phyloP scores from a whole-genome alignment of 2,797 vertebrate genomes.

The Pogoniulus pusillus region DNA sequence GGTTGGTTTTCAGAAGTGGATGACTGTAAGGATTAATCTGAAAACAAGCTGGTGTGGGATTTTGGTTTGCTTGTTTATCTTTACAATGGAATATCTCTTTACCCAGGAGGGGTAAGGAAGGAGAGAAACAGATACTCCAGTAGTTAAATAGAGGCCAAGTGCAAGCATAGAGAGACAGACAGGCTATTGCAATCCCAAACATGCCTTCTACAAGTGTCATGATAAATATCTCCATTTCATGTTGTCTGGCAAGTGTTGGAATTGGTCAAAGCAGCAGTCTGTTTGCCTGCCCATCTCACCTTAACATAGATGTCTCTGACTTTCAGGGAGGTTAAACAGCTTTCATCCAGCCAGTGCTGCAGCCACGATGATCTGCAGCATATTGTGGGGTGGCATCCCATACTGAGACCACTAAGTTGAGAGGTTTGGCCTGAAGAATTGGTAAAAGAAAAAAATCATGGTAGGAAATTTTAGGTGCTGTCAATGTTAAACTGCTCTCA shows the following conservation, averaged over 20 bases:
- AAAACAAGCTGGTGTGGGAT: background rate
- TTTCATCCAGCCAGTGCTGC: background rate
- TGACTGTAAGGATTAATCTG: background rate
- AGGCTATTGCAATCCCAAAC: background rate
- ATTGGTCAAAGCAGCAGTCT: background rate
- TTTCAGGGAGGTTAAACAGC: background rate
- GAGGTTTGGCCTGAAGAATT: background rate
- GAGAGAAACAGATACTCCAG: background rate
- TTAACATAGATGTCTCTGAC: background rate
- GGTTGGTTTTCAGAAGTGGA: background rate
- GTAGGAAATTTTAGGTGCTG: background rate
- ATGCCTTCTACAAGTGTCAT: background rate
- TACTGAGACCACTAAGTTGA: background rate
- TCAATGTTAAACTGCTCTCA: background rate
- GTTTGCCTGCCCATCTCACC: background rate
- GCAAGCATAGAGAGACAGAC: background rate
- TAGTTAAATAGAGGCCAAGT: background rate
- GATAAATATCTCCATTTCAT: background rate
- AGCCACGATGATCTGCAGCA: background rate
- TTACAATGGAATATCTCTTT: background rate
- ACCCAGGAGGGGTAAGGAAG: background rate
- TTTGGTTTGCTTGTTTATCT: background rate
- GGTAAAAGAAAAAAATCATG: background rate
- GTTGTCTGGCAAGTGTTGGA: background rate
- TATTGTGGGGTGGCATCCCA: background rate